A percentile compares a stretch with the other conserved stretches of the same genome.
These are phyloP conservation scores for Diaprepes abbreviatus DNA, from an alignment of 2,888 invertebrate species.

Conservation along the genomic window DNA sequence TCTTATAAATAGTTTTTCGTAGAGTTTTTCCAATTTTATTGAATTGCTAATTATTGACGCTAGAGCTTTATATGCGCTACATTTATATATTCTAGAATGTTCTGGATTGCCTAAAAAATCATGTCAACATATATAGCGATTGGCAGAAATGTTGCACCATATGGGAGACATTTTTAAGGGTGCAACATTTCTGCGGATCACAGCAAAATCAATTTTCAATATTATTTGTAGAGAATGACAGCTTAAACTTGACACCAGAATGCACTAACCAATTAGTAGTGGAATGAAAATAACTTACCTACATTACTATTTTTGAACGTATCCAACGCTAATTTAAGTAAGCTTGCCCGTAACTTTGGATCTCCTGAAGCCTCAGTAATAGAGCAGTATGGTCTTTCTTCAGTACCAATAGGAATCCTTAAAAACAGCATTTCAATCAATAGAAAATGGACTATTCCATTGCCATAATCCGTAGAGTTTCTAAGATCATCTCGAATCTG, in stretches of 20 bases:
- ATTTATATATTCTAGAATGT: slow-evolving; percentile 71
- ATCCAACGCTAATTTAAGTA: slow-evolving; percentile 59
- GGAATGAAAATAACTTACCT: too few species aligned
- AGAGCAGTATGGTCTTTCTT: slow-evolving; percentile 54
- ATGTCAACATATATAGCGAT: too few species aligned
- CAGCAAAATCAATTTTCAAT: too few species aligned
- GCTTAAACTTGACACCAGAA: too few species aligned
- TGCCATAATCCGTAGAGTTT: slow-evolving; percentile 40
- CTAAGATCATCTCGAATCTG: slow-evolving; percentile 45
- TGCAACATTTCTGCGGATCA: too few species aligned
- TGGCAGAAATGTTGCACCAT: too few species aligned
- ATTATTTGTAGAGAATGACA: too few species aligned
- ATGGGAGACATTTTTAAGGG: too few species aligned
- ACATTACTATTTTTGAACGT: slow-evolving; percentile 60
- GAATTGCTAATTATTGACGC: slow-evolving; percentile 74
- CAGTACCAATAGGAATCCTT: slow-evolving; percentile 57
- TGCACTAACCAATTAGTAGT: too few species aligned
- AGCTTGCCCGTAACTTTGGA: slow-evolving; percentile 60
- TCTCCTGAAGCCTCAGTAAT: slow-evolving; percentile 60
- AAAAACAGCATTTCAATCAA: slow-evolving; percentile 62
- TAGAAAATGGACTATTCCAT: slow-evolving; percentile 54
- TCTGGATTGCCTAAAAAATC: slow-evolving; percentile 60
- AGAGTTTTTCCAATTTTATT: slow-evolving; percentile 70
- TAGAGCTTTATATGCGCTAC: slow-evolving; percentile 75
- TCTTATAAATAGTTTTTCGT: slow-evolving; percentile 70